These are phyloP conservation scores for Harpalus rufipes DNA, from an alignment of 2,888 invertebrate genomes.

Conservation along the genomic window DNA sequence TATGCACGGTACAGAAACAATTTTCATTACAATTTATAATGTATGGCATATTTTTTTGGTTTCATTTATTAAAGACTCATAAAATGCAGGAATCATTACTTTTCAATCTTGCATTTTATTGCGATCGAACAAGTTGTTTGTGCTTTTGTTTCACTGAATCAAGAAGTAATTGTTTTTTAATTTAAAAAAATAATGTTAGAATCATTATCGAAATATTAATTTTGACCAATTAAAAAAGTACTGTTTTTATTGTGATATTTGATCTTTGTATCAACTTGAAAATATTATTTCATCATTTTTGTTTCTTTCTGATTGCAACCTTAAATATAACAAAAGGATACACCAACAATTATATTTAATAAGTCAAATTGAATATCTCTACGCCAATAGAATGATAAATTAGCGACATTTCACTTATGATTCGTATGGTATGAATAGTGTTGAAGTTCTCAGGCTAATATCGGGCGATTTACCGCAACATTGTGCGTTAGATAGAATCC, in stretches of 20 bases:
- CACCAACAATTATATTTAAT: not conserved
- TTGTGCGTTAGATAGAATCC: slow-evolving; percentile 52
- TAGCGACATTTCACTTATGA: slow-evolving; percentile 6
- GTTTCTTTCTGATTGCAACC: too few species aligned
- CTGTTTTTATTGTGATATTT: too few species aligned
- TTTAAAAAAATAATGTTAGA: too few species aligned
- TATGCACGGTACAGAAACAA: not conserved
- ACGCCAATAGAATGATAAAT: not conserved
- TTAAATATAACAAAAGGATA: too few species aligned
- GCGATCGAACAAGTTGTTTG: too few species aligned
- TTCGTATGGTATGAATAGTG: slow-evolving; percentile 5
- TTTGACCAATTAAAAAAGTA: too few species aligned
- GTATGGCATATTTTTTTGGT: not conserved
- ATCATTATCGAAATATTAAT: too few species aligned
- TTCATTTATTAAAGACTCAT: not conserved
- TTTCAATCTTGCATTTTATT: not conserved
- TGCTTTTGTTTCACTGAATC: not conserved
- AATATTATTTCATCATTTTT: too few species aligned
- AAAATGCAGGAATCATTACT: not conserved
- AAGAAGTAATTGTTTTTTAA: too few species aligned
- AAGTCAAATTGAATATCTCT: not conserved
- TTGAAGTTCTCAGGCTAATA: slow-evolving; percentile 32
- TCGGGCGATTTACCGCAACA: slow-evolving; percentile 42
- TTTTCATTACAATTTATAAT: slow-evolving; percentile 13
- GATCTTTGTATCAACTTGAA: too few species aligned